Conservation (phyloP, 2,113 vertebrate species). For the Candoia aspera region DNA sequence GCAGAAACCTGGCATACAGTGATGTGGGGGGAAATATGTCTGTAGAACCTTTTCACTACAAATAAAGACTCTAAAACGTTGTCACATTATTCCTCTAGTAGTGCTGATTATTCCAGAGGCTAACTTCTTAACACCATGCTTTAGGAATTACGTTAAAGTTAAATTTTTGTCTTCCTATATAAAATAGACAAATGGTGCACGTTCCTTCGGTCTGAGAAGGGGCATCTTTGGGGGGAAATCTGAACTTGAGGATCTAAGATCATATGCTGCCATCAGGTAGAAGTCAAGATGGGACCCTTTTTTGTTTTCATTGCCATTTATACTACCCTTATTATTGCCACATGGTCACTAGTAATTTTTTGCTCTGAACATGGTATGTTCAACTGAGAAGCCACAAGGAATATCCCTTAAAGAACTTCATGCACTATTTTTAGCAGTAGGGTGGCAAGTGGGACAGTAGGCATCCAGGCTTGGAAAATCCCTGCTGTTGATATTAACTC, state of each 20-base stretch:
- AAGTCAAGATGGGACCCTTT: not conserved
- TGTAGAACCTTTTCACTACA: conserved; percentile 20
- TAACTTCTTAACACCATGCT: not conserved
- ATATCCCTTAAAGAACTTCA: not conserved
- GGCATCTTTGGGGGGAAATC: not conserved
- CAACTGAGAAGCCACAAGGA: not conserved
- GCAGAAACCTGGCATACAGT: not conserved
- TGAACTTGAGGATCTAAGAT: not conserved
- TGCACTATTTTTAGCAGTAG: not conserved
- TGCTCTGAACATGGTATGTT: not conserved
- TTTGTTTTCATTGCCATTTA: not conserved
- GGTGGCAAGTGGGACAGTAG: not conserved
- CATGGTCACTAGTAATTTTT: not conserved
- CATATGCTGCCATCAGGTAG: not conserved
- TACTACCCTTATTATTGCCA: not conserved
- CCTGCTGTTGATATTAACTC: not conserved
- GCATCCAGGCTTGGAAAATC: not conserved
- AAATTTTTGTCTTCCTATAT: not conserved
- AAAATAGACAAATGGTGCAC: not conserved
- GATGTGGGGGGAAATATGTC: not conserved
- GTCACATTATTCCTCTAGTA: not conserved
- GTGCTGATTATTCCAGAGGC: not conserved
- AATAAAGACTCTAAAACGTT: conserved; percentile 17
- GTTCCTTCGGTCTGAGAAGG: not conserved
- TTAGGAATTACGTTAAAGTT: not conserved